phyloP scores from a whole-genome alignment of 2,888 invertebrate species.

The Amphipyra berbera region DNA sequence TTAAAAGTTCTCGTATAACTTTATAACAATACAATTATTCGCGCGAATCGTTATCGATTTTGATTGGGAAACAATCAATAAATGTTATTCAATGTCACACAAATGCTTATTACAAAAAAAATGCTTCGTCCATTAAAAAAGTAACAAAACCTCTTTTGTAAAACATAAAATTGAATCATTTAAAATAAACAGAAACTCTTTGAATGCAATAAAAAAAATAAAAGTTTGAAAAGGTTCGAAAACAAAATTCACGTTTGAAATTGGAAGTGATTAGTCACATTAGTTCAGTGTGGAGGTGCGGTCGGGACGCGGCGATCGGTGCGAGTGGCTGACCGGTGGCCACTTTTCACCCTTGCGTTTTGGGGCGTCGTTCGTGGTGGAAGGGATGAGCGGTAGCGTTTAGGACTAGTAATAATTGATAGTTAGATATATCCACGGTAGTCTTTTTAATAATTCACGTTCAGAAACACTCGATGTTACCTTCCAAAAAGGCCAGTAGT shows the following conservation, averaged over 20 bases:
- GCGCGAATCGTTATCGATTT: conserved; percentile 10
- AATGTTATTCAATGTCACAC: conserved; percentile 11
- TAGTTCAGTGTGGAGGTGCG: conserved; percentile 41
- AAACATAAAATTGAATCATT: neutral
- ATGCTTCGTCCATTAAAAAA: neutral
- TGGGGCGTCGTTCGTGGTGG: conserved; percentile 22
- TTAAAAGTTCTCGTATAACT: conserved; percentile 3
- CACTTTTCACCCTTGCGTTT: conserved; percentile 57
- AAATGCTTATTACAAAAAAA: neutral
- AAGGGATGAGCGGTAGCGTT: conserved; percentile 21
- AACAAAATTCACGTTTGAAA: conserved; percentile 11
- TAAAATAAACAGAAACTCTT: conserved; percentile 5
- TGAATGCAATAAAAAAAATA: conserved; percentile 7
- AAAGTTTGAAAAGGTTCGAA: conserved; percentile 19
- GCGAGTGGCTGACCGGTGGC: conserved; percentile 54
- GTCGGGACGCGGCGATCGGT: conserved; percentile 42
- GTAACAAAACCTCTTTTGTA: conserved; percentile 5
- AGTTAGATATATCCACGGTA: too few species aligned
- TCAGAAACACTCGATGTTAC: too few species aligned
- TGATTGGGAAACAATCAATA: conserved; percentile 6
- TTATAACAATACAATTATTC: conserved; percentile 7
- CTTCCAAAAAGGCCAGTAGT: too few species aligned
- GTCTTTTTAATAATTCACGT: too few species aligned
- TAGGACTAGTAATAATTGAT: neutral
- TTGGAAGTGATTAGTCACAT: conserved; percentile 19